These are phyloP conservation scores for Delia radicum DNA, from an alignment of 1,140 invertebrate genomes.

Conservation along the genomic window DNA sequence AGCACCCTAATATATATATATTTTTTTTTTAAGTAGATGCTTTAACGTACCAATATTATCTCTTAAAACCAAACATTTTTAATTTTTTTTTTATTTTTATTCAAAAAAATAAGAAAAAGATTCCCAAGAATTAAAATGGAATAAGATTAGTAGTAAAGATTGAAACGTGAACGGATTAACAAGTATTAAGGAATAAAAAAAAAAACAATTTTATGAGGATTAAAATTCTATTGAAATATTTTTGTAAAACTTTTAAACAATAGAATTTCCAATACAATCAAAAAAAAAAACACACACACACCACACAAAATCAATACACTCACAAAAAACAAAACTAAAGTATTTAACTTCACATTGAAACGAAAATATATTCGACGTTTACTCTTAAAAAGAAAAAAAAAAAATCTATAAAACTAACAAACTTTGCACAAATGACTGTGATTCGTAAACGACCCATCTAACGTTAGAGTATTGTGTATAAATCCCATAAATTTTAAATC, in stretches of 20 bases:
- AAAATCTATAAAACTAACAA: slow-evolving; percentile 56
- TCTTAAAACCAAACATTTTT: too few species aligned
- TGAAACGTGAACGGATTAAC: not conserved
- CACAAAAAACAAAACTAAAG: not conserved
- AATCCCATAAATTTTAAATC: not conserved
- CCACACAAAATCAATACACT: not conserved
- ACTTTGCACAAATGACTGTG: slow-evolving; percentile 43
- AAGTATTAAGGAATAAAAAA: not conserved
- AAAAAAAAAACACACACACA: not conserved
- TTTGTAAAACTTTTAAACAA: too few species aligned
- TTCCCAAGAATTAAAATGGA: too few species aligned
- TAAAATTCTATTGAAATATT: too few species aligned
- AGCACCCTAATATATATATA: too few species aligned
- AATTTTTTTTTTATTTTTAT: too few species aligned
- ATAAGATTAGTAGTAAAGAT: too few species aligned
- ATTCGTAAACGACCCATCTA: slow-evolving; percentile 23
- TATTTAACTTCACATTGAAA: not conserved
- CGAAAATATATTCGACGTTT: too few species aligned
- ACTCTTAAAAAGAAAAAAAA: slow-evolving; percentile 27
- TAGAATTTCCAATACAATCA: not conserved
- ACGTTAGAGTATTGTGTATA: not conserved
- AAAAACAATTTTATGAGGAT: not conserved
- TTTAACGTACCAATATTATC: too few species aligned
- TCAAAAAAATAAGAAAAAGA: too few species aligned
- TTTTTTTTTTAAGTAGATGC: too few species aligned